Percentiles rank a stretch among this genome's conserved stretches.
Conservation (phyloP, 2,797 vertebrate species). For the Gymnopithys bicolor region DNA sequence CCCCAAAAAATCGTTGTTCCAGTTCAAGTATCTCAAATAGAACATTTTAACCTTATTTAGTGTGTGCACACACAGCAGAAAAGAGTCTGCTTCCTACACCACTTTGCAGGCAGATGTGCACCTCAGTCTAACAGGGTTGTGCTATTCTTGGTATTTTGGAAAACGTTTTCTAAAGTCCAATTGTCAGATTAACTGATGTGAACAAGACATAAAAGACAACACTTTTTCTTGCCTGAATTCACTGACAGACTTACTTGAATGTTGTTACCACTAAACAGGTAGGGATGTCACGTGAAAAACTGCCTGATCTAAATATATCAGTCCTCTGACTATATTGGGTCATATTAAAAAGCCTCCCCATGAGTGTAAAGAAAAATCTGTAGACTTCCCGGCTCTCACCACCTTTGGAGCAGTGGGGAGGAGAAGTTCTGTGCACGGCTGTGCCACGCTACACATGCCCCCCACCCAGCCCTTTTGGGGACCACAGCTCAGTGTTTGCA, state of each 20-base stretch:
- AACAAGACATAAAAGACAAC: background rate
- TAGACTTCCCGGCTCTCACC: background rate
- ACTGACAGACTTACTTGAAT: background rate
- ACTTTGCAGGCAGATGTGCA: background rate
- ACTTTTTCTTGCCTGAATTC: background rate
- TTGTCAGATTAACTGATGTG: background rate
- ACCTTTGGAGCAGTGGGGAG: background rate
- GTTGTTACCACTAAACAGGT: background rate
- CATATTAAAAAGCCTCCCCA: background rate
- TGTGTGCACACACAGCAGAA: background rate
- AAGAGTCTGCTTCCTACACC: background rate
- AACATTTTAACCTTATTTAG: background rate
- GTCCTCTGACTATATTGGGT: background rate
- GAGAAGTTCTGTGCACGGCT: background rate
- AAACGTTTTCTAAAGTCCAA: background rate
- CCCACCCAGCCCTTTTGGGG: background rate
- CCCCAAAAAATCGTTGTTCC: background rate
- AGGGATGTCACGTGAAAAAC: background rate
- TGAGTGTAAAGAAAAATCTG: background rate
- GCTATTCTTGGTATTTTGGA: background rate
- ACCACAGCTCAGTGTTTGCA: background rate
- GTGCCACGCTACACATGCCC: background rate
- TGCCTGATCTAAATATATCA: slow-evolving; percentile 15
- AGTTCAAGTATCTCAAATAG: background rate
- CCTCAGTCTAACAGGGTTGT: background rate